Conservation (phyloP, 1,140 invertebrate genomes). For the Thrips palmi region DNA sequence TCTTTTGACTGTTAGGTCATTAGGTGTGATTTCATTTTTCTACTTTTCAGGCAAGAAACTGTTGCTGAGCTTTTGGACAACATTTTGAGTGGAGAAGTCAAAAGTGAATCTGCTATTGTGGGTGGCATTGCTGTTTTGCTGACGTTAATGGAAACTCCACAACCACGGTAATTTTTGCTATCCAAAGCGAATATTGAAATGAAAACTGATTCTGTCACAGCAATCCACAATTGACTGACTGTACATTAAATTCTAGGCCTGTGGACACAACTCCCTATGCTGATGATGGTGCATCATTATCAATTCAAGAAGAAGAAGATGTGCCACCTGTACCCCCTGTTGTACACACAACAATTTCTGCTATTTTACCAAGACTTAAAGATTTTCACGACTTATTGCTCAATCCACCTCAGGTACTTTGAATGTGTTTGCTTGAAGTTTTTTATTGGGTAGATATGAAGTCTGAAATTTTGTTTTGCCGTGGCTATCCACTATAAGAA, state of each 20-base stretch:
- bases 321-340: constrained; percentile 29
- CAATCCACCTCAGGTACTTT: constrained; percentile 55
- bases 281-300: not conserved
- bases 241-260: not conserved
- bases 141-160: constrained; percentile 34
- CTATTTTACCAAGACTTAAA: constrained; percentile 44
- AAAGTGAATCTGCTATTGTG: constrained; percentile 51
- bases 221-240: too few species aligned
- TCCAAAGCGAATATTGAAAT: too few species aligned
- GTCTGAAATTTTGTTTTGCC: constrained; percentile 5
- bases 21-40: constrained; percentile 13
- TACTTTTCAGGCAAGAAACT: constrained; percentile 40
- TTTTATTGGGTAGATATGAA: too few species aligned
- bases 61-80: constrained; percentile 45
- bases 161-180: constrained; percentile 27
- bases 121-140: constrained; percentile 63
- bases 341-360: constrained; percentile 34
- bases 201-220: not conserved
- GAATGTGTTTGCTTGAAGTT: constrained; percentile 12
- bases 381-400: constrained; percentile 50
- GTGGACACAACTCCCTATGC: too few species aligned
- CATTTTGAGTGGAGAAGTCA: constrained; percentile 46
- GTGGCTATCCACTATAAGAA: not conserved
- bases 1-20: too few species aligned
- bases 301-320: too few species aligned